Conservation (phyloP, 2,797 vertebrate species). For the Loris lydekkerianus region DNA sequence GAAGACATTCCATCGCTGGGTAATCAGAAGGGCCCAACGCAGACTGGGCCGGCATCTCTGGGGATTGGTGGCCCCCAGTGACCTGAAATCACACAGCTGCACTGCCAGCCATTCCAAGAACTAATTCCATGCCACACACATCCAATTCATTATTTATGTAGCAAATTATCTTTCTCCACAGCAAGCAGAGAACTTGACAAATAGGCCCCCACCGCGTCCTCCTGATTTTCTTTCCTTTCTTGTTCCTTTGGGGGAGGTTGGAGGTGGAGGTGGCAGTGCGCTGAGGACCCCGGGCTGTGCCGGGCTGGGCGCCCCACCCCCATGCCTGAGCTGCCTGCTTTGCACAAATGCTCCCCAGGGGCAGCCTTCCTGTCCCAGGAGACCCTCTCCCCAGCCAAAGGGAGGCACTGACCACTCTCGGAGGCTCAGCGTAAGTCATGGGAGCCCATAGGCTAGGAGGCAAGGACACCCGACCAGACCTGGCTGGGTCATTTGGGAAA, state of each 20-base stretch:
- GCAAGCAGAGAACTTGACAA: constrained; percentile 81
- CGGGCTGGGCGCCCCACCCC: too few species aligned
- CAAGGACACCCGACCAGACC: neutral
- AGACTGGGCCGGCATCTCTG: constrained; percentile 79
- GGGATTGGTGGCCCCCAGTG: constrained; percentile 84
- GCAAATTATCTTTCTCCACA: constrained; percentile 83
- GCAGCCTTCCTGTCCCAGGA: neutral
- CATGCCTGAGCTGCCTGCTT: neutral
- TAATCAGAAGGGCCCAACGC: constrained; percentile 80
- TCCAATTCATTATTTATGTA: constrained; percentile 87
- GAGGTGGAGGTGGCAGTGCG: neutral
- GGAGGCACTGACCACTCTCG: rapidly evolving
- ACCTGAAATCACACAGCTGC: constrained; percentile 83
- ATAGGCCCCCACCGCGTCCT: constrained; percentile 71
- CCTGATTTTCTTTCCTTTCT: constrained; percentile 20
- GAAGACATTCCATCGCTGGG: constrained; percentile 80
- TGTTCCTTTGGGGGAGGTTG: neutral
- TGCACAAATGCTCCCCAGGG: rapidly evolving
- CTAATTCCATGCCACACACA: constrained; percentile 82
- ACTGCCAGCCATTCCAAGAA: constrained; percentile 81
- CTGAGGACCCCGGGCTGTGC: neutral
- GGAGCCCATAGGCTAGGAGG: neutral
- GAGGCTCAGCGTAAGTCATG: rapidly evolving
- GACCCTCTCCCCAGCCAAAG: too few species aligned
- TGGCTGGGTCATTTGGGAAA: neutral